phyloP scores from a whole-genome alignment of 2,113 vertebrate species.

The Podilymbus podiceps region DNA sequence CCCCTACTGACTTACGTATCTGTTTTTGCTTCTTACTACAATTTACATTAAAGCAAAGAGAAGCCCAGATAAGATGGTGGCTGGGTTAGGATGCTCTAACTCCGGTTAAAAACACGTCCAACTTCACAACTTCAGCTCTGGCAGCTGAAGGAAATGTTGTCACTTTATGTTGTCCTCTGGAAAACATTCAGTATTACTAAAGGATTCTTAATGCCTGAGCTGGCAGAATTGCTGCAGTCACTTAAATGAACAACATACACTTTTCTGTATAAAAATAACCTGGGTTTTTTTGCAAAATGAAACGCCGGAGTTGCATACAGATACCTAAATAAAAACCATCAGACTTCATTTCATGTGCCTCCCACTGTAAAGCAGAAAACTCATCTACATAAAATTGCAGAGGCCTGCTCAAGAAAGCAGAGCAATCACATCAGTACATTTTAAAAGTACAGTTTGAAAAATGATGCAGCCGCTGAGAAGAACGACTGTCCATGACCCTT shows the following conservation, averaged over 20 bases:
- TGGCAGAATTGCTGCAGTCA: conserved; percentile 17
- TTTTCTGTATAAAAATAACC: conserved; percentile 33
- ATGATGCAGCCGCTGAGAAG: neutral
- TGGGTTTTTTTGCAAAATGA: neutral
- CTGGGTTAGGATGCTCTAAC: neutral
- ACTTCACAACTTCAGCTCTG: neutral
- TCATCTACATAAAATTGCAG: conserved; percentile 44
- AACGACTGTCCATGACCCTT: neutral
- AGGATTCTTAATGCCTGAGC: conserved; percentile 24
- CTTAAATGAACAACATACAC: conserved; percentile 7
- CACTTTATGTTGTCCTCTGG: neutral
- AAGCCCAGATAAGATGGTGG: neutral
- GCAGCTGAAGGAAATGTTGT: neutral
- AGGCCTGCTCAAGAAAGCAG: conserved; percentile 2
- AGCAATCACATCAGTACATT: neutral
- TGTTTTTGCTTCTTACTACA: neutral
- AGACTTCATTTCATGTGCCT: neutral
- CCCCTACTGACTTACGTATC: neutral
- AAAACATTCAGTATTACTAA: neutral
- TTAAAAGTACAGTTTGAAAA: conserved; percentile 27
- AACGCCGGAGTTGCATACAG: neutral
- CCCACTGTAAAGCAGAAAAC: neutral
- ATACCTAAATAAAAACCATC: conserved; percentile 36
- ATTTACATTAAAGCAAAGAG: neutral
- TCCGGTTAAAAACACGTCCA: neutral